phyloP scores from a whole-genome alignment of 2,888 invertebrate species.

The Plebejus melissa region DNA sequence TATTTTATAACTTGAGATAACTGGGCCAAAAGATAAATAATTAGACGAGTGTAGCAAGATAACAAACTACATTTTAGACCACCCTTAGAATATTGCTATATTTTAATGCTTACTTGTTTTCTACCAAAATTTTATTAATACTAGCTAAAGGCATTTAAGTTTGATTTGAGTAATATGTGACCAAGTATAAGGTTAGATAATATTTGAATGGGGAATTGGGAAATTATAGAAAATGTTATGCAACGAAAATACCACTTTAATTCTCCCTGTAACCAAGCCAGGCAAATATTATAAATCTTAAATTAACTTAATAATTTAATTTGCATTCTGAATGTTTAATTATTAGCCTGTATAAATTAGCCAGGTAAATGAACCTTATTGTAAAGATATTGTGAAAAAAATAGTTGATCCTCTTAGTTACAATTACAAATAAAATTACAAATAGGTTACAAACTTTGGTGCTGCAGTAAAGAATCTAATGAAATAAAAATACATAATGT shows the following conservation, averaged over 20 bases:
- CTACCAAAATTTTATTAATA: too few relatives aligned
- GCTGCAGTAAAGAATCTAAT: neutral
- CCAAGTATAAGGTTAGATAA: neutral
- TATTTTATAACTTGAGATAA: neutral
- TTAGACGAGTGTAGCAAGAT: neutral
- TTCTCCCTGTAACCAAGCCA: neutral
- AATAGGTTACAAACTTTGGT: neutral
- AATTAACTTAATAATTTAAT: neutral
- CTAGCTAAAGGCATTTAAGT: too few relatives aligned
- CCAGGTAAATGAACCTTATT: neutral
- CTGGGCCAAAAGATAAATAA: neutral
- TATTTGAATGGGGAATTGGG: neutral
- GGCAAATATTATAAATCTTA: neutral
- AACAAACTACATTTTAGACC: neutral
- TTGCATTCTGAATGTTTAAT: neutral
- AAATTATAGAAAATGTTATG: neutral
- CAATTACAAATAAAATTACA: too few relatives aligned
- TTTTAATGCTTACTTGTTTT: too few relatives aligned
- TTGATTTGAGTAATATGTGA: too few relatives aligned
- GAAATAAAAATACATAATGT: conserved; percentile 38
- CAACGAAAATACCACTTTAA: neutral
- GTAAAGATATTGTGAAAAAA: too few relatives aligned
- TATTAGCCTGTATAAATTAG: neutral
- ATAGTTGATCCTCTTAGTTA: neutral
- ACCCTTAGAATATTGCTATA: too few relatives aligned